phyloP scores from a whole-genome alignment of 23 tunicate species.

The Styela clava region DNA sequence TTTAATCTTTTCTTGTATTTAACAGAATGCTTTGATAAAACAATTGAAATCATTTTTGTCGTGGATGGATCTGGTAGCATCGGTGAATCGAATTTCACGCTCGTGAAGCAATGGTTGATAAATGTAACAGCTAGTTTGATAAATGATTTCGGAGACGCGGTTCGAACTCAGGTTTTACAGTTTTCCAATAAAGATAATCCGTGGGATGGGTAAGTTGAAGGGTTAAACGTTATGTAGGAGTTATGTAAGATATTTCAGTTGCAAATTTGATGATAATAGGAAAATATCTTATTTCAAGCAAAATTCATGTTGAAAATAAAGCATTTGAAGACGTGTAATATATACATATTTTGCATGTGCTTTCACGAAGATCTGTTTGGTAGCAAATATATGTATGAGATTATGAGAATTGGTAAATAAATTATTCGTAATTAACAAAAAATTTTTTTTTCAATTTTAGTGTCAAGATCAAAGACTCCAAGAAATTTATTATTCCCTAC shows the following conservation, averaged over 20 bases:
- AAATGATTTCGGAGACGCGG: constrained; percentile 22
- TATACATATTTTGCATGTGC: no score
- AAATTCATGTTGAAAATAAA: no score
- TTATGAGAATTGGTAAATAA: no score
- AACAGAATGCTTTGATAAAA: constrained; percentile 21
- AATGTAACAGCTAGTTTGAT: background rate
- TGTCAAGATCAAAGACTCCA: background rate
- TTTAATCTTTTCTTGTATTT: no score
- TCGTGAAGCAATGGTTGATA: constrained; percentile 2
- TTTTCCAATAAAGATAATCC: background rate
- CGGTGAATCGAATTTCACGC: background rate
- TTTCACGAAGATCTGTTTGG: no score
- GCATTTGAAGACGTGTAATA: no score
- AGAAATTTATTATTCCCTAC: constrained; percentile 7
- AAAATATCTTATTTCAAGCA: no score
- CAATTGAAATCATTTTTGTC: constrained; percentile 14
- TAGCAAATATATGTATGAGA: no score
- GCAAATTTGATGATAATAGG: no score
- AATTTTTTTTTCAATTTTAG: background rate
- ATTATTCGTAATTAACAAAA: no score
- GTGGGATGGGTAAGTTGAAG: background rate
- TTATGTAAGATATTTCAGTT: no score
- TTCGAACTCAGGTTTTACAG: constrained; percentile 10
- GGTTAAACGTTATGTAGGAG: no score
- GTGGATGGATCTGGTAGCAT: constrained; percentile 24